Evolutionary conservation across 2,113 vertebrate species (phyloP), one percentile per base, ranked within the genome.

Genomic region (Apaloderma vittatum): DNA sequence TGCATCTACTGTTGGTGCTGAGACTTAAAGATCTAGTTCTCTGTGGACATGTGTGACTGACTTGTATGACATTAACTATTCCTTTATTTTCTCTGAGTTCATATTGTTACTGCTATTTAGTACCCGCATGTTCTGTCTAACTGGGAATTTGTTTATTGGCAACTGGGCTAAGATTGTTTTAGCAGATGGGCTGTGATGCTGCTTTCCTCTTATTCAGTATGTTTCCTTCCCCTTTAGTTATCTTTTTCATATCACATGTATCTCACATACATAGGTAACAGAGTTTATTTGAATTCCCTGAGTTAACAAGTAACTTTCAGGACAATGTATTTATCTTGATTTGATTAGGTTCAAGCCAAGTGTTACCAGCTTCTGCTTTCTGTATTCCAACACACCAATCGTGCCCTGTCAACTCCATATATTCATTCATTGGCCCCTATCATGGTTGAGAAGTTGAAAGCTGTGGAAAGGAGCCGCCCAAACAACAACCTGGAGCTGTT

Each of bases 291-390:
- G 45, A 83, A 55, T 59, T 80, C 21, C 34, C 21, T 65, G 23
- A 91, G 87, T 91, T 95, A 83, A 84, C 73, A 79, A 81, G 34
- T 92, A 54, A 96, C 74, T 91, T 82, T 90, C 30, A 78, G 55
- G 70, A 82, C 57, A 79, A 84, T 88, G 15, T 92, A 40, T 95
- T 81, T 97, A 24, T 92, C 91, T 97, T 94, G 77, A 97, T 95
- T 92, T 90, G 8, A 85, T 72, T 97, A 99, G 99, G 99, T 99
- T 96, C 99, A 99, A 98, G 99, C 99, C 43, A 99, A 99, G 61
- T 99, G 99, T 98, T 99, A 99, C 98, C 99, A 99, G 98, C 98
- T 99, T 95, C 98, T 99, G 67, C 96, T 99, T 76, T 99, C 99
- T 11, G 99, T 99, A 90, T 99, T 99, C 94, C 99, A 99, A 94